Percentiles rank a stretch among this genome's conserved stretches.
Evolutionary conservation across 2,113 vertebrate genomes (phyloP).

Genomic region (human (Homo sapiens)): GRCh38 chr9:7479501-7480000

Average conservation of each 20-base stretch:
- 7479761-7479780: background rate
- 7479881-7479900: background rate
- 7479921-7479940: background rate
- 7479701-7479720: background rate
- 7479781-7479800: background rate
- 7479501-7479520: background rate
- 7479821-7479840: background rate
- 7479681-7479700: background rate
- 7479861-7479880: background rate
- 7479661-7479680: background rate
- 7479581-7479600: background rate
- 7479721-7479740: background rate
- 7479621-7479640: background rate
- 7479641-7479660: background rate
- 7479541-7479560: background rate
- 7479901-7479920: background rate
- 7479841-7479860: background rate
- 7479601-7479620: background rate
- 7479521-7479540: background rate
- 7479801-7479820: background rate
- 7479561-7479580: background rate
- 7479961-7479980: constrained; percentile 3
- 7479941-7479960: constrained; percentile 12
- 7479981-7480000: background rate
- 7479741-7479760: background rate